Percentiles rank a stretch among this genome's conserved stretches.
Conservation (phyloP, 2,888 invertebrate species). For the Drosophila pegasa region DNA sequence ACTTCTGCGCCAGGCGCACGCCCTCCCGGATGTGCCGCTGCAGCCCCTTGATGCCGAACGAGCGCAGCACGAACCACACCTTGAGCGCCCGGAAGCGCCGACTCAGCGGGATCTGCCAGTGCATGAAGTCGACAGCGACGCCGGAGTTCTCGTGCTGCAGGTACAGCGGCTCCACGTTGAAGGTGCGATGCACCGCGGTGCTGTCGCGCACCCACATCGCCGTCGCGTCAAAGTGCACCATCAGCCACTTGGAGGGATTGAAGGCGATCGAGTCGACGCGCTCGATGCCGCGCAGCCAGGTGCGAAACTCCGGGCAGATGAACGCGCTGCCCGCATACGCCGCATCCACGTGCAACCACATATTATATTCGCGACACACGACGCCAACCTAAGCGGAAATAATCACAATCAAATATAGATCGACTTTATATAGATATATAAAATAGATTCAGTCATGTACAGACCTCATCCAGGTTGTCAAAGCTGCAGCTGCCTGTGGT, state of each 20-base stretch:
- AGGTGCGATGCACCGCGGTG: slow-evolving; percentile 96
- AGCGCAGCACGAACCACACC: slow-evolving; percentile 98
- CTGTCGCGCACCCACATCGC: slow-evolving; percentile 99
- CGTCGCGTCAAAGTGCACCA: slow-evolving; percentile 99
- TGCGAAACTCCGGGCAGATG: slow-evolving; percentile 97
- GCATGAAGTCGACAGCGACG: slow-evolving; percentile 98
- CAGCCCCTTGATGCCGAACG: slow-evolving; percentile 95
- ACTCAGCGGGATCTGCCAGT: slow-evolving; percentile 98
- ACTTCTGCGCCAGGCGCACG: slow-evolving; percentile 94
- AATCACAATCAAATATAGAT: neutral
- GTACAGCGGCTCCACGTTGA: slow-evolving; percentile 99
- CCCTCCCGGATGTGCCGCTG: slow-evolving; percentile 97
- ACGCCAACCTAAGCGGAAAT: slow-evolving; percentile 85
- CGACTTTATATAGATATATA: neutral
- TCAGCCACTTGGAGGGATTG: slow-evolving; percentile 99
- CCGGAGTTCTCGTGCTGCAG: slow-evolving; percentile 99
- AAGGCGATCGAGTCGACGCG: slow-evolving; percentile 97
- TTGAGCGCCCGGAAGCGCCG: slow-evolving; percentile 96
- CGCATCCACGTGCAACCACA: slow-evolving; percentile 99
- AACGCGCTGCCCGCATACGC: slow-evolving; percentile 99
- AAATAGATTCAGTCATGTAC: slow-evolving; percentile 12
- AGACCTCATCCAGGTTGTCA: slow-evolving; percentile 90
- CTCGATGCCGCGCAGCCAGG: slow-evolving; percentile 96
- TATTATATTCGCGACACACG: slow-evolving; percentile 90
- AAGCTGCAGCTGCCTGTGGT: slow-evolving; percentile 99